These are phyloP conservation scores for Archips crataeganus DNA, from an alignment of 2,888 invertebrate species.

Conservation along the genomic window DNA sequence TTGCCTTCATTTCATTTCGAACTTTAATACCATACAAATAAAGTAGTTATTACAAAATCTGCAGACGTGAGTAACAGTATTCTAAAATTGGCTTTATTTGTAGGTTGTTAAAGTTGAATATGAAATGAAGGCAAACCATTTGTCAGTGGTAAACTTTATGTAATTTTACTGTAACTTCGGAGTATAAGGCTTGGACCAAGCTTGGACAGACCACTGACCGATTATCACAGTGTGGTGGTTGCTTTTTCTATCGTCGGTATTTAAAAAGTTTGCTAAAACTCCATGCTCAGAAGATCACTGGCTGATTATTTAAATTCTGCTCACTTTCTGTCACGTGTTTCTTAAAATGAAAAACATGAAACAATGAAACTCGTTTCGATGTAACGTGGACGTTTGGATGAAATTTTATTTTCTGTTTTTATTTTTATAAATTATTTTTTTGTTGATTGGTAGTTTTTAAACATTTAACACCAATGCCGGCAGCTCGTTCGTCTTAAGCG, in stretches of 20 bases:
- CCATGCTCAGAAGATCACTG: not conserved
- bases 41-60: too few relatives aligned
- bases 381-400: constrained; percentile 23
- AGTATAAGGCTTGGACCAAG: too few relatives aligned
- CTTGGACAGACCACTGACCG: too few relatives aligned
- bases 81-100: too few relatives aligned
- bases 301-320: not conserved
- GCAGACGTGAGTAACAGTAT: too few relatives aligned
- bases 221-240: too few relatives aligned
- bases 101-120: too few relatives aligned
- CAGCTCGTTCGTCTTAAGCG: constrained; percentile 12
- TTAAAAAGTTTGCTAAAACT: not conserved
- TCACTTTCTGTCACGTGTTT: not conserved
- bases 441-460: constrained; percentile 26
- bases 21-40: too few relatives aligned
- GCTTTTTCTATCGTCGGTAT: not conserved
- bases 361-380: constrained; percentile 11
- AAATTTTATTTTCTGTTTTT: constrained; percentile 42
- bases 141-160: too few relatives aligned
- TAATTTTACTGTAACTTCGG: too few relatives aligned
- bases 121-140: too few relatives aligned
- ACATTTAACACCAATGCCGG: constrained; percentile 44
- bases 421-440: constrained; percentile 17
- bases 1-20: too few relatives aligned
- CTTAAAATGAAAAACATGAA: constrained; percentile 6